phyloP scores from a whole-genome alignment of 1,140 invertebrate genomes.

The Triops cancriformis region DNA sequence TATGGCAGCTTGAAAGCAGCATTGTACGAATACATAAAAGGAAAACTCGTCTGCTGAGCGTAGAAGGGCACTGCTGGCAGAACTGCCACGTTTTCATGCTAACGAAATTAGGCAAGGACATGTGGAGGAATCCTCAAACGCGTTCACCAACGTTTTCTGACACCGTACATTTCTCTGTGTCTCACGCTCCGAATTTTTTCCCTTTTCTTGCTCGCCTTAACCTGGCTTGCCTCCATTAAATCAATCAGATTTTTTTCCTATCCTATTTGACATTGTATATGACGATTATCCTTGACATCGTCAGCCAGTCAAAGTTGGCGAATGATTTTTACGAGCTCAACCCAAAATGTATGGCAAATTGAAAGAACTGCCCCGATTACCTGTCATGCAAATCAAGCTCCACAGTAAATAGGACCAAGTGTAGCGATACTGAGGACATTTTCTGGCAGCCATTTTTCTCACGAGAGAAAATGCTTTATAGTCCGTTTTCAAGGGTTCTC shows the following conservation, averaged over 20 bases:
- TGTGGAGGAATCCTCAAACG: slow-evolving; percentile 9
- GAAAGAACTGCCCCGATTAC: not conserved
- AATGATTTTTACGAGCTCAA: not conserved
- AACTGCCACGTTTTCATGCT: not conserved
- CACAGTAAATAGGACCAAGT: not conserved
- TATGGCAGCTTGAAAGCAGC: not conserved
- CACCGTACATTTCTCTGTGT: not conserved
- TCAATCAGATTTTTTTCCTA: not conserved
- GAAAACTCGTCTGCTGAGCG: not conserved
- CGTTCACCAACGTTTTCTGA: not conserved
- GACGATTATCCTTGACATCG: not conserved
- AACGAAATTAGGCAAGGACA: not conserved
- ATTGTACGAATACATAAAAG: not conserved
- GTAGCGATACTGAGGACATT: not conserved
- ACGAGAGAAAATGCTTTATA: not conserved
- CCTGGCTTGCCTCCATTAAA: not conserved
- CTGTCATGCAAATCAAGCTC: slow-evolving; percentile 9
- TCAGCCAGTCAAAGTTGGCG: not conserved
- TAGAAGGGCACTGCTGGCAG: not conserved
- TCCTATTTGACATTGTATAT: not conserved
- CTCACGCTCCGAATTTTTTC: not conserved
- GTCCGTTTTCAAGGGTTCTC: not conserved
- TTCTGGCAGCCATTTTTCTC: not conserved
- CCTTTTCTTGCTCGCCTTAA: not conserved
- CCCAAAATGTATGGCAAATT: not conserved